Evolutionary conservation across 2,888 invertebrate genomes (phyloP).

Genomic region (Tetrapedia diversipes): DNA sequence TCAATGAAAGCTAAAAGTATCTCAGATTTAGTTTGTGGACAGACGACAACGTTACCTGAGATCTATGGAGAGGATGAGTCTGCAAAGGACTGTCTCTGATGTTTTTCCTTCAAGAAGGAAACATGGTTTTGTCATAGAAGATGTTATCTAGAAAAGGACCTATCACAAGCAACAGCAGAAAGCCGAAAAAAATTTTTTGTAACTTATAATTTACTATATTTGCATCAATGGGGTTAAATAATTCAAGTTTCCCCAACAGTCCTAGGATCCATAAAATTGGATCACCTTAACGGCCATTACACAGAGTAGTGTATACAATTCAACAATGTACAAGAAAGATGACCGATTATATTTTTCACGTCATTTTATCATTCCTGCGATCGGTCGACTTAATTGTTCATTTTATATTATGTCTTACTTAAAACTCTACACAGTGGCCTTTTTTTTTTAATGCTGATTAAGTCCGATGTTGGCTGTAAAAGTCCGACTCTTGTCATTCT

Average conservation of each 20-base stretch:
- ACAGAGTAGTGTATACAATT: constrained; percentile 28
- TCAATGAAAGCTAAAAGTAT: constrained; percentile 68
- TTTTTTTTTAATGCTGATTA: constrained; percentile 35
- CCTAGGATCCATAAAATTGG: constrained; percentile 37
- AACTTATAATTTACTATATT: constrained; percentile 48
- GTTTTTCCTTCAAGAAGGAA: constrained; percentile 71
- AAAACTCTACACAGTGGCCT: constrained; percentile 39
- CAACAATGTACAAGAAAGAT: constrained; percentile 31
- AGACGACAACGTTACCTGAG: constrained; percentile 66
- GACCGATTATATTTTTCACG: constrained; percentile 40
- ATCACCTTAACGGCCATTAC: constrained; percentile 48
- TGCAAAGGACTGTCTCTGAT: constrained; percentile 80
- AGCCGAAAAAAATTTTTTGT: constrained; percentile 39
- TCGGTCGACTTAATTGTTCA: constrained; percentile 52
- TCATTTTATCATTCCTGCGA: constrained; percentile 47
- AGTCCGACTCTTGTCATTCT: constrained; percentile 37
- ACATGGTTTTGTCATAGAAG: constrained; percentile 66
- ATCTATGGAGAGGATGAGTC: constrained; percentile 77
- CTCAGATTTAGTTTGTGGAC: constrained; percentile 60
- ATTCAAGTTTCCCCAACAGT: constrained; percentile 37
- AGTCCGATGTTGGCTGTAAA: constrained; percentile 42
- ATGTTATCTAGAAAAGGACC: constrained; percentile 16
- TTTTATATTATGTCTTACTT: constrained; percentile 35
- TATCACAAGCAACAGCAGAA: constrained; percentile 21
- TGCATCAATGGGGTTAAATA: constrained; percentile 35